Conservation (phyloP, 2,888 invertebrate genomes). For the Calameuta filiformis region DNA sequence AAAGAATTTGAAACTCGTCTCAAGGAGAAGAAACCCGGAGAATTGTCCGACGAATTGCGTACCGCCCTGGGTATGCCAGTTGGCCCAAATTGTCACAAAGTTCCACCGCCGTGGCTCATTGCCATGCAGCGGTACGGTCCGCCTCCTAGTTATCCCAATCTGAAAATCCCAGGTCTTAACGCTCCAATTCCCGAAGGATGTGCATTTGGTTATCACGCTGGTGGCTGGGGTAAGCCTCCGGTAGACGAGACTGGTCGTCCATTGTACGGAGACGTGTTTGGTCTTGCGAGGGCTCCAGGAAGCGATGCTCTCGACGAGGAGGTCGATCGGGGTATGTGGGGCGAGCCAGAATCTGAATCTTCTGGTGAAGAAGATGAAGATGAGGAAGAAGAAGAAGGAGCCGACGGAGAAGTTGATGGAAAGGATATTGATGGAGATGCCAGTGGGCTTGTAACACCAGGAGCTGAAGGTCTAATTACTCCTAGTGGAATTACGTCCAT, state of each 20-base stretch:
- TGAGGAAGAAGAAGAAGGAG: constrained; percentile 72
- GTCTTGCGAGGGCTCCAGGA: constrained; percentile 77
- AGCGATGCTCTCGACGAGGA: constrained; percentile 83
- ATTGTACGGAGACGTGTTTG: constrained; percentile 98
- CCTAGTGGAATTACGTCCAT: constrained; percentile 92
- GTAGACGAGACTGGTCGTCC: constrained; percentile 98
- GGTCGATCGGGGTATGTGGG: constrained; percentile 95
- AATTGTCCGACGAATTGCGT: constrained; percentile 93
- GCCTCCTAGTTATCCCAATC: constrained; percentile 97
- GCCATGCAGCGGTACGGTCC: constrained; percentile 99
- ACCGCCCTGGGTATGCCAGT: constrained; percentile 99
- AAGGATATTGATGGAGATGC: constrained; percentile 74
- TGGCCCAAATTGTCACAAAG: constrained; percentile 91
- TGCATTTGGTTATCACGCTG: constrained; percentile 98
- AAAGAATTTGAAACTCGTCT: constrained; percentile 98
- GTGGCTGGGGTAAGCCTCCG: constrained; percentile 99
- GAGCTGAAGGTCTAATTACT: constrained; percentile 91
- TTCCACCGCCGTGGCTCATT: constrained; percentile 96
- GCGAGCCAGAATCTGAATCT: constrained; percentile 79
- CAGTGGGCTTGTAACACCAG: constrained; percentile 89
- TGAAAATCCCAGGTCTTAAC: constrained; percentile 97
- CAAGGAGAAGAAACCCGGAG: constrained; percentile 98
- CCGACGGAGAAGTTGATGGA: constrained; percentile 67
- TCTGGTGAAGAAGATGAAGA: constrained; percentile 75
- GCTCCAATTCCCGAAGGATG: constrained; percentile 98